phyloP scores from a whole-genome alignment of 2,113 vertebrate species.

The Lucifuga dentata region DNA sequence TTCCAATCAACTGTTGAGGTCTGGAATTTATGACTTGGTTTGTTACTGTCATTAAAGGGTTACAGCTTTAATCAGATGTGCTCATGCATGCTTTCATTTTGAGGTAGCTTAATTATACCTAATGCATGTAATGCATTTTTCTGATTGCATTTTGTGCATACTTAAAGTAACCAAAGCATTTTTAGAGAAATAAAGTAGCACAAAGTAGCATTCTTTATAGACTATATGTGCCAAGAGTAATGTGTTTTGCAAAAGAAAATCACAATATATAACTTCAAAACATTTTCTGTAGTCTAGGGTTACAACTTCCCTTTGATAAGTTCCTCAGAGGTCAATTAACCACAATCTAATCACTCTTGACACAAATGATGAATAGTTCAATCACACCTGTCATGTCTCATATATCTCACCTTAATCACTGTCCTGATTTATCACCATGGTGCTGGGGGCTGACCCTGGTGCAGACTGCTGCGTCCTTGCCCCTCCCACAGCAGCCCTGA shows the following conservation, averaged over 20 bases:
- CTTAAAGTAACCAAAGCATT: neutral
- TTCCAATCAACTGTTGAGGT: constrained; percentile 3
- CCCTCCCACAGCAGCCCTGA: neutral
- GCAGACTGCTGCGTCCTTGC: constrained; percentile 40
- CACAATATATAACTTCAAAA: constrained; percentile 11
- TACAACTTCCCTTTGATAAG: constrained; percentile 49
- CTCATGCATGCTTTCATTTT: constrained; percentile 32
- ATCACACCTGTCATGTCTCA: constrained; percentile 81
- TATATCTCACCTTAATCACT: constrained; percentile 73
- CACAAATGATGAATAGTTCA: constrained; percentile 77
- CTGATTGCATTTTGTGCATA: constrained; percentile 37
- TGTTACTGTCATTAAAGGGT: constrained; percentile 30
- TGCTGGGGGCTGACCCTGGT: constrained; percentile 46
- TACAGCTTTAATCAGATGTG: constrained; percentile 22
- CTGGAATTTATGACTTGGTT: constrained; percentile 28
- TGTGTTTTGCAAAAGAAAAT: too few relatives aligned
- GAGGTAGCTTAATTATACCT: constrained; percentile 28
- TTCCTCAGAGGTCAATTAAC: constrained; percentile 71
- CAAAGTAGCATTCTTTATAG: neutral
- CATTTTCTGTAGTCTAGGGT: constrained; percentile 22
- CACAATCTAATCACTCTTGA: constrained; percentile 76
- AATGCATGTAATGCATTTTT: constrained; percentile 39
- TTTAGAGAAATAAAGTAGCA: neutral
- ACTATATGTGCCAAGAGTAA: too few relatives aligned
- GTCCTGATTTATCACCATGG: constrained; percentile 52